These are phyloP conservation scores for Trachelus tabidus DNA, from an alignment of 2,888 invertebrate species.

Conservation along the genomic window DNA sequence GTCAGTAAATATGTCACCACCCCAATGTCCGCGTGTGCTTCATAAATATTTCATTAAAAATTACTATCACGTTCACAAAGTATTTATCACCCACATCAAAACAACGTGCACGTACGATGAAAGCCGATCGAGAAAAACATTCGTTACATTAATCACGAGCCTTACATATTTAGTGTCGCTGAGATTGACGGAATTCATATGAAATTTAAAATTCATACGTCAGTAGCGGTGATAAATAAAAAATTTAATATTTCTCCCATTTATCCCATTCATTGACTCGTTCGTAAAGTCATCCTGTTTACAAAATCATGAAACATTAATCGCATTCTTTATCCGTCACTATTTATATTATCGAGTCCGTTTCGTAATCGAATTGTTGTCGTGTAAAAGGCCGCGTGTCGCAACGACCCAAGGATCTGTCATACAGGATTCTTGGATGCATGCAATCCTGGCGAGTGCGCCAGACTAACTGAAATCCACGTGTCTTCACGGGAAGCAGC, in stretches of 20 bases:
- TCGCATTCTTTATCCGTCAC: background rate
- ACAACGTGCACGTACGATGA: background rate
- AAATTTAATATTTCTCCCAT: background rate
- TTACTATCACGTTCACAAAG: background rate
- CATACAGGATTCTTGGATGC: conserved; percentile 13
- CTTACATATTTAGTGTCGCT: background rate
- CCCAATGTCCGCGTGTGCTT: background rate
- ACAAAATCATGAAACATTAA: background rate
- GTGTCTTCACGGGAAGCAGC: conserved; percentile 51
- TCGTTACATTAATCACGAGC: background rate
- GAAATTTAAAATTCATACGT: background rate
- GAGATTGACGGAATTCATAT: background rate
- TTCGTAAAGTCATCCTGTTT: background rate
- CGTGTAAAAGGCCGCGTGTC: background rate
- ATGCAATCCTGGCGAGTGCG: conserved; percentile 46
- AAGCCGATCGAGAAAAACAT: background rate
- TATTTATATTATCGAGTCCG: background rate
- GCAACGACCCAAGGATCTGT: background rate
- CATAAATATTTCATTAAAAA: background rate
- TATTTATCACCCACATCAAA: background rate
- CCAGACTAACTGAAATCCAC: conserved; percentile 57
- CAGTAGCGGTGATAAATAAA: background rate
- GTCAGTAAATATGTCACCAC: background rate
- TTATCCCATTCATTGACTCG: background rate
- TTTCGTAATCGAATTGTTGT: background rate